These are phyloP conservation scores for Cyanistes caeruleus DNA, from an alignment of 2,113 vertebrate species.

Conservation along the genomic window DNA sequence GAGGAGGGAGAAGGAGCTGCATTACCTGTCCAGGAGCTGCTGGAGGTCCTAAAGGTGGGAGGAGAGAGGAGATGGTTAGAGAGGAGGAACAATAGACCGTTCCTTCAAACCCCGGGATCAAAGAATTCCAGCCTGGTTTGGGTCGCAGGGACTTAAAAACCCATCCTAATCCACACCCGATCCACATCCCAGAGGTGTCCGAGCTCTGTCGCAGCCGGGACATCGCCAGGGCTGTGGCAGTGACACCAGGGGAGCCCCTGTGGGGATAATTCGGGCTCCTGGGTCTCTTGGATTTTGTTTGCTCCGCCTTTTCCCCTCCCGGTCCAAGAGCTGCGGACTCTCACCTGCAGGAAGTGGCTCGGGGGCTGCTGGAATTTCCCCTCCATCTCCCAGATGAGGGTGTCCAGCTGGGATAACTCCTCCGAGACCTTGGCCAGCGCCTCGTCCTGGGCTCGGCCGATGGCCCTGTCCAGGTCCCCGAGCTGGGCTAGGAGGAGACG, in stretches of 20 bases:
- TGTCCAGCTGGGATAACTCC: neutral
- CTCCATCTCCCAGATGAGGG: conserved; percentile 17
- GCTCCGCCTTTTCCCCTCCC: neutral
- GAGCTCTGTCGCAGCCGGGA: no score
- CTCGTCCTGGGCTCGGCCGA: neutral
- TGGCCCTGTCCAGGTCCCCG: neutral
- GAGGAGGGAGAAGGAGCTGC: neutral
- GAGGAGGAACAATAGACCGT: no score
- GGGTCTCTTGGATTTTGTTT: neutral
- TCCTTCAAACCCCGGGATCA: neutral
- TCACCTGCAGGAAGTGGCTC: neutral
- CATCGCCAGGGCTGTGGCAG: neutral
- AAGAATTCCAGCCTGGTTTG: neutral
- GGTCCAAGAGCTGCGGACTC: neutral
- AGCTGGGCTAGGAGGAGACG: neutral
- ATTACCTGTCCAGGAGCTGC: neutral
- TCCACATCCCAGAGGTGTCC: neutral
- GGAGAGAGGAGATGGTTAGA: neutral
- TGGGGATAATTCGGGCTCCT: neutral
- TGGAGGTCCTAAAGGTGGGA: neutral
- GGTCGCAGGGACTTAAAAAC: neutral
- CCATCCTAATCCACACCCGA: no score
- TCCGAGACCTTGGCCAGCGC: neutral
- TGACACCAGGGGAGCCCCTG: neutral
- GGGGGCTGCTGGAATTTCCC: neutral